Evolutionary conservation across 2,888 invertebrate species (phyloP).

Genomic region (Sminthurides aquaticus): DNA sequence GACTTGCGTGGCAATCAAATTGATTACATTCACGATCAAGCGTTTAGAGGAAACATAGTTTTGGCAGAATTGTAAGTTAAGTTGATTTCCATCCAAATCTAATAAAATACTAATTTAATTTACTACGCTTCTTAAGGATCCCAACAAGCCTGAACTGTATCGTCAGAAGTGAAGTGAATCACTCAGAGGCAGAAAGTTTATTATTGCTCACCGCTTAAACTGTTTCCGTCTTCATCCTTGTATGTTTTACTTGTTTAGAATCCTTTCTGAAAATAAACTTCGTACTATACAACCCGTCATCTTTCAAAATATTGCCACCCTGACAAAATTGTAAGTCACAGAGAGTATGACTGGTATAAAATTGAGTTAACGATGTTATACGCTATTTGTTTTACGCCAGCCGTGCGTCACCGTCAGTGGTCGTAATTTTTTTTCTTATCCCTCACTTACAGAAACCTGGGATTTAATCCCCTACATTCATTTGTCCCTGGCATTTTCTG

Average conservation of each 20-base stretch:
- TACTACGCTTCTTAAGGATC: too few relatives aligned
- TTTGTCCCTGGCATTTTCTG: neutral
- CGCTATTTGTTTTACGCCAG: too few relatives aligned
- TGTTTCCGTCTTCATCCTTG: neutral
- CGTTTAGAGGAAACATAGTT: conserved; percentile 24
- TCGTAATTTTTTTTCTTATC: too few relatives aligned
- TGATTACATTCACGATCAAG: conserved; percentile 21
- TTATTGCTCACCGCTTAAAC: too few relatives aligned
- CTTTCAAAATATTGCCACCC: neutral
- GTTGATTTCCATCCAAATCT: neutral
- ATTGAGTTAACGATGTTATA: neutral
- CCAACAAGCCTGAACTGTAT: too few relatives aligned
- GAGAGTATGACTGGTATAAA: neutral
- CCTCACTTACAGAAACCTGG: conserved; percentile 6
- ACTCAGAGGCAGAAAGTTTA: too few relatives aligned
- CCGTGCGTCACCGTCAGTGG: too few relatives aligned
- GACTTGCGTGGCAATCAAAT: conserved; percentile 27
- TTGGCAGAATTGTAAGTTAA: conserved; percentile 28
- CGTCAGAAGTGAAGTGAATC: too few relatives aligned
- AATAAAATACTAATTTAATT: too few relatives aligned
- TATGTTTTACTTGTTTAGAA: neutral
- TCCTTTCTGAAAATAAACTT: neutral
- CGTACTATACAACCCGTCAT: neutral
- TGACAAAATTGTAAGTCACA: neutral
- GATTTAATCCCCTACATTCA: conserved; percentile 5